phyloP scores from a whole-genome alignment of 2,797 vertebrate species.

The Myoxocephalus aenaeus region DNA sequence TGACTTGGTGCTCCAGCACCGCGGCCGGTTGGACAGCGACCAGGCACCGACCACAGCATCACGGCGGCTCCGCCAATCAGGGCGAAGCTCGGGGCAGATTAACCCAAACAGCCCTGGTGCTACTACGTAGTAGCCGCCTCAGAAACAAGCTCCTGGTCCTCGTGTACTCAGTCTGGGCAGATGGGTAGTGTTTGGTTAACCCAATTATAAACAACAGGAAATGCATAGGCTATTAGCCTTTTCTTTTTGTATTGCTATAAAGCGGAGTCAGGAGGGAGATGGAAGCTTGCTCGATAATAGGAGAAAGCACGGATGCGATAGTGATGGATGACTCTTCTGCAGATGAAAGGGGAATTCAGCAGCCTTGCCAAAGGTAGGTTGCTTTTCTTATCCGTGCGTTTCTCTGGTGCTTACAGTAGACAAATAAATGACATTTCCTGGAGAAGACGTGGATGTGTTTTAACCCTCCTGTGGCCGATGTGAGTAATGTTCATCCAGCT shows the following conservation, averaged over 20 bases:
- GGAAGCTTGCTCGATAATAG: slow-evolving; percentile 75
- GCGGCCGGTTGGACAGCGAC: slow-evolving; percentile 79
- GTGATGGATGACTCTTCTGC: slow-evolving; percentile 77
- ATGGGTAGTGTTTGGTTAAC: slow-evolving; percentile 25
- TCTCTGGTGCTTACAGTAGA: background rate
- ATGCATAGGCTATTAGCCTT: background rate
- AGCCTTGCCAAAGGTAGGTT: slow-evolving; percentile 79
- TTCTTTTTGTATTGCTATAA: background rate
- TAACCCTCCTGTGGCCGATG: slow-evolving; percentile 30
- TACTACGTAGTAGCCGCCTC: slow-evolving; percentile 64
- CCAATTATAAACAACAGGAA: background rate
- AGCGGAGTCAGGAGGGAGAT: slow-evolving; percentile 58
- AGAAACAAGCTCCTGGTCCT: slow-evolving; percentile 59
- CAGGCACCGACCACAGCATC: slow-evolving; percentile 73
- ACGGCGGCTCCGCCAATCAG: slow-evolving; percentile 80
- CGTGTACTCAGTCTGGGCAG: slow-evolving; percentile 47
- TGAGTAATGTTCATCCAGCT: slow-evolving; percentile 49
- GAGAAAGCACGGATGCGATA: slow-evolving; percentile 80
- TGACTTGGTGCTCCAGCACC: slow-evolving; percentile 64
- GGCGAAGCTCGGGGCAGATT: slow-evolving; percentile 70
- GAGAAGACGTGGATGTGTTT: slow-evolving; percentile 9
- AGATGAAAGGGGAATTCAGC: slow-evolving; percentile 69
- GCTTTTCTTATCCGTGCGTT: slow-evolving; percentile 7
- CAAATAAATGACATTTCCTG: slow-evolving; percentile 1
- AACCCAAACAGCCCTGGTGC: slow-evolving; percentile 63